Percentiles rank a stretch among this genome's conserved stretches.
These are phyloP conservation scores for Planococcus citri DNA, from an alignment of 1,140 invertebrate genomes.

Conservation along the genomic window DNA sequence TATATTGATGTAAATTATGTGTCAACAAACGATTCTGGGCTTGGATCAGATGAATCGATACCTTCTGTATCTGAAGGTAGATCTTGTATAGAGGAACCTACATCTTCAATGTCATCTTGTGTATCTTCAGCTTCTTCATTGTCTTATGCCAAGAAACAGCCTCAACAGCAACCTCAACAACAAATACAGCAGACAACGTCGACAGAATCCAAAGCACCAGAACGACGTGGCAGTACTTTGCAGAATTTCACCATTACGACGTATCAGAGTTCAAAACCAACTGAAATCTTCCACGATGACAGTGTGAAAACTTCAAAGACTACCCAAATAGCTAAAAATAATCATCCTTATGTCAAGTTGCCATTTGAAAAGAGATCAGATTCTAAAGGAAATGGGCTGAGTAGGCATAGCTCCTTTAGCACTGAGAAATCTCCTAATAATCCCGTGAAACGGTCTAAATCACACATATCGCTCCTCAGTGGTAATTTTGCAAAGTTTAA, in stretches of 20 bases:
- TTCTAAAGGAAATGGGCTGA: not conserved
- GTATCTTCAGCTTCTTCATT: too few species aligned
- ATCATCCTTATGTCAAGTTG: slow-evolving; percentile 23
- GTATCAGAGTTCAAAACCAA: slow-evolving; percentile 27
- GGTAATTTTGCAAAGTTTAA: slow-evolving; percentile 23
- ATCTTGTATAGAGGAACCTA: slow-evolving; percentile 21
- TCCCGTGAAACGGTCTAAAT: slow-evolving; percentile 27
- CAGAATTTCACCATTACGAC: slow-evolving; percentile 29
- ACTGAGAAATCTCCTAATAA: not conserved
- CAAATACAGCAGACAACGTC: not conserved
- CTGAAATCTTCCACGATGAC: slow-evolving; percentile 28
- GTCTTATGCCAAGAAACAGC: too few species aligned
- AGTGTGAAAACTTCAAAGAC: slow-evolving; percentile 26
- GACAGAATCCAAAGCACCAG: not conserved
- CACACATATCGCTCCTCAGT: slow-evolving; percentile 27
- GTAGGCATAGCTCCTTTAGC: slow-evolving; percentile 26
- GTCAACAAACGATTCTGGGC: slow-evolving; percentile 22
- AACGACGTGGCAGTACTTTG: slow-evolving; percentile 22
- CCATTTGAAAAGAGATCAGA: not conserved
- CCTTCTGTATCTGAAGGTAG: slow-evolving; percentile 8
- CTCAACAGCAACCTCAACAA: not conserved
- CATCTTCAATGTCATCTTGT: not conserved
- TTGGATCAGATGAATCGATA: slow-evolving; percentile 23
- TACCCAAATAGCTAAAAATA: slow-evolving; percentile 22
- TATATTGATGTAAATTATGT: not conserved